A percentile compares a stretch with the other conserved stretches of the same genome.
These are phyloP conservation scores for Stenurella melanura DNA, from an alignment of 2,888 invertebrate genomes.

Conservation along the genomic window DNA sequence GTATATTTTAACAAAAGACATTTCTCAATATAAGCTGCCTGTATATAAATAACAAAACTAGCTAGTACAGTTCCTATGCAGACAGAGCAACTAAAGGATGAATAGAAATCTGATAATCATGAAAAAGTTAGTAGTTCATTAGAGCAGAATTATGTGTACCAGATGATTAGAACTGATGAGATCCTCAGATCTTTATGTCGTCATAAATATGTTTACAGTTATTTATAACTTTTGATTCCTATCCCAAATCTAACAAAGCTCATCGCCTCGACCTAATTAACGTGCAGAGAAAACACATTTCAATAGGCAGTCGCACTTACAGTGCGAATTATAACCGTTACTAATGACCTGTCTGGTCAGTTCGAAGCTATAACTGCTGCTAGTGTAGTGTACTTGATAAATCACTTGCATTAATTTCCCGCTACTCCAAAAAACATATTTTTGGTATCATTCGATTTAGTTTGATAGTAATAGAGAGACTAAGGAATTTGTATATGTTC, in stretches of 20 bases:
- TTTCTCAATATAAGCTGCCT: not conserved
- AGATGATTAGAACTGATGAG: slow-evolving; percentile 43
- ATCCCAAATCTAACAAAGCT: slow-evolving; percentile 45
- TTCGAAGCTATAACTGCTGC: slow-evolving; percentile 47
- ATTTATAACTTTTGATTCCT: slow-evolving; percentile 48
- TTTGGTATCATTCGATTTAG: no score
- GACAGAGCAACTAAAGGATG: not conserved
- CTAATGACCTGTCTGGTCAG: slow-evolving; percentile 44
- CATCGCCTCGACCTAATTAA: slow-evolving; percentile 44
- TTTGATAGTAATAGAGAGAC: no score
- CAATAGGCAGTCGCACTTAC: slow-evolving; percentile 12
- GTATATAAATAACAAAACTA: not conserved
- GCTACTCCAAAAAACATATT: no score
- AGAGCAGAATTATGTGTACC: slow-evolving; percentile 43
- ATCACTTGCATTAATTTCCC: no score
- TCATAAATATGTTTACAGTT: slow-evolving; percentile 47
- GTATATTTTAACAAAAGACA: no score
- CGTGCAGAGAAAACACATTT: not conserved
- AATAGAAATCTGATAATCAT: slow-evolving; percentile 24
- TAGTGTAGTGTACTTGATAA: no score
- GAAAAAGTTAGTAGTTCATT: slow-evolving; percentile 35
- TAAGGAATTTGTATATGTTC: no score
- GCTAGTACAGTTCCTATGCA: not conserved
- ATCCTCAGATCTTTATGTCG: slow-evolving; percentile 46
- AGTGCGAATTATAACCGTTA: slow-evolving; percentile 24